Conservation (phyloP, 1,140 invertebrate genomes). For the Patella vulgata region DNA sequence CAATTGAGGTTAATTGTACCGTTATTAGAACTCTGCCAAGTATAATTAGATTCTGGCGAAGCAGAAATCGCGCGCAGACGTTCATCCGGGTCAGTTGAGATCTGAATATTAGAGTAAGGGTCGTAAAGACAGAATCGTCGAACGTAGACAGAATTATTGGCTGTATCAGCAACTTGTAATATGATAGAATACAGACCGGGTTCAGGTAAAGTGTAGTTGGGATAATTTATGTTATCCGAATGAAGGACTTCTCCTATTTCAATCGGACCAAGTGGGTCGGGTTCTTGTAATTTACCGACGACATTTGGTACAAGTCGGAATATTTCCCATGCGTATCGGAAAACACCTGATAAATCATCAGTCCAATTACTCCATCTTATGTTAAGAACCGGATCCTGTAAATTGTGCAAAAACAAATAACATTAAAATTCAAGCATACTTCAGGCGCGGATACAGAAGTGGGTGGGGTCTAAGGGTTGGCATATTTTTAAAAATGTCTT, state of each 20-base stretch:
- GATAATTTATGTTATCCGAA: neutral
- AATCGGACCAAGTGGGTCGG: constrained; percentile 8
- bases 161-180: constrained; percentile 31
- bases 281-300: neutral
- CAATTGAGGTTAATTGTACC: neutral
- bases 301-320: constrained; percentile 19
- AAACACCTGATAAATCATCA: constrained; percentile 27
- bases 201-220: constrained; percentile 18
- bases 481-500: no score
- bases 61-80: constrained; percentile 18
- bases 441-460: no score
- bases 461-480: no score
- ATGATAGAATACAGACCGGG: constrained; percentile 37
- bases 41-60: constrained; percentile 3
- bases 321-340: constrained; percentile 32
- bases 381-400: neutral
- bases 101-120: constrained; percentile 12
- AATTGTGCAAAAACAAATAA: no score
- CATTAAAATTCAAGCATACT: no score
- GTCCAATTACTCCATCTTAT: constrained; percentile 33
- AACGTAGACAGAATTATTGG: constrained; percentile 38
- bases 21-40: constrained; percentile 23
- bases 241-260: constrained; percentile 4
- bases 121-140: constrained; percentile 36
- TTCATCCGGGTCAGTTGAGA: constrained; percentile 14